A percentile compares a stretch with the other conserved stretches of the same genome.
Evolutionary conservation across 2,888 invertebrate species (phyloP).

Genomic region (Drosophila stalkeri): DNA sequence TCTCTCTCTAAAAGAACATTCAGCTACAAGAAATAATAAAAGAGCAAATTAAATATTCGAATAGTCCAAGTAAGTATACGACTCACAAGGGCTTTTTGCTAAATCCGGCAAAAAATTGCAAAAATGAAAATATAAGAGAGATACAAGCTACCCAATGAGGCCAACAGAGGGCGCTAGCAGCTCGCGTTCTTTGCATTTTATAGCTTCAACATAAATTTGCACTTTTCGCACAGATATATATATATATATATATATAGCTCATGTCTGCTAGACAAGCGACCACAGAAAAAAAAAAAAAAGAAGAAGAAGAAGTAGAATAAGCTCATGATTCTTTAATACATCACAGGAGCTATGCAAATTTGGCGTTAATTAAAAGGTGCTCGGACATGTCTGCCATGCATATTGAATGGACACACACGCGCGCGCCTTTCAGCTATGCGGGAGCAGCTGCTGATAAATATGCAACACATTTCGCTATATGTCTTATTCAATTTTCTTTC

Average conservation of each 20-base stretch:
- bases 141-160: background rate
- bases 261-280: background rate
- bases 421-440: background rate
- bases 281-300: background rate
- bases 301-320: background rate
- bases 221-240: background rate
- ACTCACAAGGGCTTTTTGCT: background rate
- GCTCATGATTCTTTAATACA: slow-evolving; percentile 2
- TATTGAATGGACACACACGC: slow-evolving; percentile 2
- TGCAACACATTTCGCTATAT: slow-evolving; percentile 48
- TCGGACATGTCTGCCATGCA: slow-evolving; percentile 3
- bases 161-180: slow-evolving; percentile 7
- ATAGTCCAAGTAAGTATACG: slow-evolving; percentile 2
- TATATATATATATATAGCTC: background rate
- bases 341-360: background rate
- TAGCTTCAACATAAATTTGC: background rate
- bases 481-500: slow-evolving; percentile 31
- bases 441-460: slow-evolving; percentile 30
- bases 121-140: background rate
- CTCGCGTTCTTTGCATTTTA: slow-evolving; percentile 1
- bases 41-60: slow-evolving; percentile 3
- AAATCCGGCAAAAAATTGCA: slow-evolving; percentile 3
- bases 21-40: background rate
- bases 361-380: slow-evolving; percentile 21
- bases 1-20: background rate